Percentiles rank a stretch among this genome's conserved stretches.
phyloP scores from a whole-genome alignment of 2,797 vertebrate genomes.

The Pseudochirops cupreus region DNA sequence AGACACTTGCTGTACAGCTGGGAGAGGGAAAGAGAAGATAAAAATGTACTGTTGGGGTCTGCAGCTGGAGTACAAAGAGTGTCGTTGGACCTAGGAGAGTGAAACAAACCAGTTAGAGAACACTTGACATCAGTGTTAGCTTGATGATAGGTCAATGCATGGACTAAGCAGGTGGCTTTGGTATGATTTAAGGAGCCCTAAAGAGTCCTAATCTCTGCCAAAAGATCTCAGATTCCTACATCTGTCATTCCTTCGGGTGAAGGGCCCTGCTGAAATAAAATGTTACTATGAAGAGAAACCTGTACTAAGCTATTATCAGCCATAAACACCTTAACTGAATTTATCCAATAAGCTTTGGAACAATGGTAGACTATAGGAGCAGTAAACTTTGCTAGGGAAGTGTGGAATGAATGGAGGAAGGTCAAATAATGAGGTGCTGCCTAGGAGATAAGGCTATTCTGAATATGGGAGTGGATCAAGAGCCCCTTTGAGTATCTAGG shows the following conservation, averaged over 20 bases:
- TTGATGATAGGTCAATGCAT: background rate
- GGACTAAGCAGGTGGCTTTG: background rate
- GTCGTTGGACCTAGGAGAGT: conserved; percentile 78
- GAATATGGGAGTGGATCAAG: background rate
- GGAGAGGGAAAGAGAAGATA: conserved; percentile 44
- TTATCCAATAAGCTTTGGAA: background rate
- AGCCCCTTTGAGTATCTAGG: background rate
- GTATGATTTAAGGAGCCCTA: background rate
- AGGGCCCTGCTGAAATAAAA: background rate
- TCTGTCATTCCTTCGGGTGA: background rate
- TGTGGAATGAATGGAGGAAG: background rate
- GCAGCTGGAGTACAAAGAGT: conserved; percentile 77
- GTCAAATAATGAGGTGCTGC: background rate
- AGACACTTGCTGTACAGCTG: conserved; percentile 78
- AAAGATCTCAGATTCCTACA: background rate
- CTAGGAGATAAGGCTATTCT: background rate
- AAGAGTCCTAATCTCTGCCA: background rate
- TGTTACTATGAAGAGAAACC: background rate
- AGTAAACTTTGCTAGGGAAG: background rate
- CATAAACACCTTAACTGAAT: background rate
- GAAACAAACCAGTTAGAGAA: conserved; percentile 60
- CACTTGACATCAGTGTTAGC: background rate
- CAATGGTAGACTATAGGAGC: background rate
- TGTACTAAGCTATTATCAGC: background rate
- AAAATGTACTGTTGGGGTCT: conserved; percentile 29